A percentile compares a stretch with the other conserved stretches of the same genome.
Evolutionary conservation across 1,140 invertebrate species (phyloP).

Genomic region (Bombyx mandarina): DNA sequence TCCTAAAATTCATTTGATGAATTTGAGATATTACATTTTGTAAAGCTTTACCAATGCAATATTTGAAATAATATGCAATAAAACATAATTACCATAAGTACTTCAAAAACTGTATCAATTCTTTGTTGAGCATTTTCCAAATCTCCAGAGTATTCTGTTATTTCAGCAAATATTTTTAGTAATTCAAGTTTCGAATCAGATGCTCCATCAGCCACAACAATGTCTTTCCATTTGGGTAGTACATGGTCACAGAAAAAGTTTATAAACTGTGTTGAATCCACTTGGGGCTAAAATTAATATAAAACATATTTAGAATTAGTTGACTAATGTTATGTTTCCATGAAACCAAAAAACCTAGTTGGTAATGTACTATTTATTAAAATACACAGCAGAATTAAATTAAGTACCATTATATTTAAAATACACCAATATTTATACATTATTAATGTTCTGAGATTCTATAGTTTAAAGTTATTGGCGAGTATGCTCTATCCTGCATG

Average conservation of each 20-base stretch:
- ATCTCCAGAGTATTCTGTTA: slow-evolving; percentile 81
- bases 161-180: slow-evolving; percentile 90
- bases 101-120: slow-evolving; percentile 82
- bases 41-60: too few relatives aligned
- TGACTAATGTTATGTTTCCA: slow-evolving; percentile 9
- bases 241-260: slow-evolving; percentile 90
- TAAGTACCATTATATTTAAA: too few relatives aligned
- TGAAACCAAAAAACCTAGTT: too few relatives aligned
- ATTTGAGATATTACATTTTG: too few relatives aligned
- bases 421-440: too few relatives aligned
- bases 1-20: too few relatives aligned
- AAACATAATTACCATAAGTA: slow-evolving; percentile 79
- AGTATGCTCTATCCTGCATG: too few relatives aligned
- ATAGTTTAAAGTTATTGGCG: too few relatives aligned
- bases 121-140: slow-evolving; percentile 82
- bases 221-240: slow-evolving; percentile 76
- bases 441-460: too few relatives aligned
- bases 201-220: slow-evolving; percentile 73
- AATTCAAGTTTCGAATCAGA: slow-evolving; percentile 84
- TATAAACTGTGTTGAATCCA: slow-evolving; percentile 90
- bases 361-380: too few relatives aligned
- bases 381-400: too few relatives aligned
- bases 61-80: background rate
- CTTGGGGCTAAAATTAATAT: slow-evolving; percentile 80
- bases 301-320: slow-evolving; percentile 17